A percentile compares a stretch with the other conserved stretches of the same genome.
Conservation (phyloP, 2,113 vertebrate genomes). For the Melanotaenia duboulayi region DNA sequence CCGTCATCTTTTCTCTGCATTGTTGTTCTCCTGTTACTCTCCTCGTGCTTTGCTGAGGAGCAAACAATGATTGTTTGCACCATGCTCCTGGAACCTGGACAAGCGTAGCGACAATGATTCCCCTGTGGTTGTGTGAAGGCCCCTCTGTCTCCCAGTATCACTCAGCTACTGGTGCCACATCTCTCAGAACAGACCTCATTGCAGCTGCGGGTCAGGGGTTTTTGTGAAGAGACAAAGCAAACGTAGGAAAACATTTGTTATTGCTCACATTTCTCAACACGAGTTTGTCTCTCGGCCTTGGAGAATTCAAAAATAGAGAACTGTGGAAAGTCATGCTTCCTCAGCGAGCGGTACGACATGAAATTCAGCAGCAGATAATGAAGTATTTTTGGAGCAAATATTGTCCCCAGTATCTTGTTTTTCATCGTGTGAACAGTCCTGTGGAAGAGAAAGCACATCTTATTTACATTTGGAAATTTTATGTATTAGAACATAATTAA, state of each 20-base stretch:
- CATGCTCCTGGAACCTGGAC: conserved; percentile 55
- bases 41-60: conserved; percentile 17
- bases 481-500: too few species aligned
- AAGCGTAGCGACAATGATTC: conserved; percentile 67
- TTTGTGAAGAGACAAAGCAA: conserved; percentile 27
- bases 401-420: too few species aligned
- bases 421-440: too few species aligned
- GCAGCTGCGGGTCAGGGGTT: conserved; percentile 63
- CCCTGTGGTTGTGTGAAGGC: conserved; percentile 60
- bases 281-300: conserved; percentile 17
- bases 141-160: conserved; percentile 77
- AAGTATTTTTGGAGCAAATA: neutral
- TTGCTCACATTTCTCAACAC: conserved; percentile 18
- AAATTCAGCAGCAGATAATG: neutral
- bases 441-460: too few species aligned
- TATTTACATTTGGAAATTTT: too few species aligned
- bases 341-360: neutral
- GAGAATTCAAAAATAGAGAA: conserved; percentile 8
- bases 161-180: conserved; percentile 73
- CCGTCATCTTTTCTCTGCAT: conserved; percentile 1
- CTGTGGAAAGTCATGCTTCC: neutral
- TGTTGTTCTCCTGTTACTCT: conserved; percentile 28
- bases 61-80: conserved; percentile 71
- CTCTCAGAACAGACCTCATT: conserved; percentile 57
- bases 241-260: conserved; percentile 7